Base-by-base conservation (phyloP, 2,888 invertebrate genomes). In the Epirrita christyi region DNA sequence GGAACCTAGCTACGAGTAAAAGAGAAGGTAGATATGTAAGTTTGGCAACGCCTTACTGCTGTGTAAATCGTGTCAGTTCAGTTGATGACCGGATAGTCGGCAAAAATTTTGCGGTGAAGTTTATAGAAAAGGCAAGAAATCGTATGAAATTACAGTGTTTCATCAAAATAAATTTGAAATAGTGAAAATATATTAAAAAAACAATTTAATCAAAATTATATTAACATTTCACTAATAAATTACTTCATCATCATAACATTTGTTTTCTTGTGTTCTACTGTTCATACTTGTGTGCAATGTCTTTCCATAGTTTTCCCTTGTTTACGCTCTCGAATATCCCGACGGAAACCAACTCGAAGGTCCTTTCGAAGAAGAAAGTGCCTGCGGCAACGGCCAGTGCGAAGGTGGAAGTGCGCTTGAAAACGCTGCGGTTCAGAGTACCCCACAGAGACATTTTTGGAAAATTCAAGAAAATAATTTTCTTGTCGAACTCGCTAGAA, bases 321-420 rank as follows among this genome's bases (percentile, higher is more conserved):
- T 98, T 98, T 65, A 94, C 75, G 37, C 71, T 89, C 51, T 96
- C 94, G 76, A 94, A 98, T 51, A 96, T 78, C 3, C 78, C 63
- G 0, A 94, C 94, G 0, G 95, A 81, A 0, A 82, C 75, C 14
- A 96, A 68, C 78, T 98, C 97, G 64, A 97, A 93, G 7, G 94
- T 92, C 75, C 97, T 93, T 84, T 98, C 97, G 70, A 97, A 97
- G 84, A 96, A 92, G 86, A 97, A 96, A 0, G 94, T 93, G 27
- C 95, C 93, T 5, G 78, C 93, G 27, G 96, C 86, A 47, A 96
- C 94, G 1, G 94, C 94, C 32, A 97, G 75, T 6, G 94, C 93
- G 76, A 96, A 96, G 7, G 97, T 96, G 9, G 97, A 97, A 0
- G 97, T 96, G 74, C 97, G 94, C 81, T 95, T 96, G 80, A 97